Conservation (phyloP, 2,888 invertebrate species). For the Lepidocyrtinus sp. region DNA sequence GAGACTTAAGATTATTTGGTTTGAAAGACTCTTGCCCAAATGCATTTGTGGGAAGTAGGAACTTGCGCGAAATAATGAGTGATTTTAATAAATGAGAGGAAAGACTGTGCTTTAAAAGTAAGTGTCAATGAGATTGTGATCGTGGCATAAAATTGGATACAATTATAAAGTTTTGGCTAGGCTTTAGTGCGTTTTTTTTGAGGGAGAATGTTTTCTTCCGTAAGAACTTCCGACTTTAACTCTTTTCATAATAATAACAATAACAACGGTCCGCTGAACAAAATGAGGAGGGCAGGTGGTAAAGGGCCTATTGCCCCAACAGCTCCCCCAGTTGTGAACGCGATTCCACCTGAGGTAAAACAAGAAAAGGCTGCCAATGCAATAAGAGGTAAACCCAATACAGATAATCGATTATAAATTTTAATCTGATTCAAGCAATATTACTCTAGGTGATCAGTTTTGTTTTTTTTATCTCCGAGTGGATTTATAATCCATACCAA, state of each 20-base stretch:
- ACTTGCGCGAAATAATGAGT: no score
- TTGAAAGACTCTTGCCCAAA: no score
- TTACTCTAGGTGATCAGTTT: neutral
- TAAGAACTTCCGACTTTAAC: slow-evolving; percentile 42
- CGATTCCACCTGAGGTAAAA: slow-evolving; percentile 50
- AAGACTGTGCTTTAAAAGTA: no score
- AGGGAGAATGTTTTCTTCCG: slow-evolving; percentile 45
- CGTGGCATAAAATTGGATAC: neutral
- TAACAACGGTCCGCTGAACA: slow-evolving; percentile 47
- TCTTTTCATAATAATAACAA: slow-evolving; percentile 33
- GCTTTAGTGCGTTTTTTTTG: no score
- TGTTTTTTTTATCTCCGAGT: neutral
- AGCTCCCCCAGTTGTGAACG: slow-evolving; percentile 51
- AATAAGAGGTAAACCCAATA: slow-evolving; percentile 43
- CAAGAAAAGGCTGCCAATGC: slow-evolving; percentile 49
- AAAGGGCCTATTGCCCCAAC: slow-evolving; percentile 31
- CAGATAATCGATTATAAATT: neutral
- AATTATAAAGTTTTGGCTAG: no score
- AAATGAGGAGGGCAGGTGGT: slow-evolving; percentile 37
- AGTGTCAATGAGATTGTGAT: neutral
- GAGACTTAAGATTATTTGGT: no score
- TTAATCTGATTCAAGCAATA: neutral
- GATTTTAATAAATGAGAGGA: no score
- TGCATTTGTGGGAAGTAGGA: no score
- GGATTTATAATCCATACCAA: neutral